phyloP scores from a whole-genome alignment of 1,140 invertebrate genomes.

The Magallana gigas region DNA sequence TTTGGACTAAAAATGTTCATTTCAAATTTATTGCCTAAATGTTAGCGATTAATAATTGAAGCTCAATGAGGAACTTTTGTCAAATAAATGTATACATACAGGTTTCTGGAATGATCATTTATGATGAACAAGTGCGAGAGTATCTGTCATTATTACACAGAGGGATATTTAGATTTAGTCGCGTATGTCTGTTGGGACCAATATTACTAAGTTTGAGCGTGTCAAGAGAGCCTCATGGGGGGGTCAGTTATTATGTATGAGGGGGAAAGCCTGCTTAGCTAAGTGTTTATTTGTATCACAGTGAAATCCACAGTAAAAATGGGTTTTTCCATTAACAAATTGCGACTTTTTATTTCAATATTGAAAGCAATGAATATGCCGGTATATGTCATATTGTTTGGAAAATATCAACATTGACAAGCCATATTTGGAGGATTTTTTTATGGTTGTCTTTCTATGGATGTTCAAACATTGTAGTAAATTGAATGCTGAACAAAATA shows the following conservation, averaged over 20 bases:
- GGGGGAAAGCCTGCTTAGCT: too few relatives aligned
- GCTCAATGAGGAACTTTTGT: neutral
- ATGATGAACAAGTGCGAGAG: neutral
- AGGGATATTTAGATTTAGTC: neutral
- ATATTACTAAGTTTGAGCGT: neutral
- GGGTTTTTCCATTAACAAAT: too few relatives aligned
- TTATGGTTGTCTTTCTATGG: neutral
- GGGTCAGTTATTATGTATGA: constrained; percentile 9
- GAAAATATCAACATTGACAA: neutral
- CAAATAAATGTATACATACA: too few relatives aligned
- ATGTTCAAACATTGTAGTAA: neutral
- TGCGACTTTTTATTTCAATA: too few relatives aligned
- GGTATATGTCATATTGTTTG: too few relatives aligned
- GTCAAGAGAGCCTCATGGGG: neutral
- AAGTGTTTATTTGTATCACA: too few relatives aligned
- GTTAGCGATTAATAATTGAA: neutral
- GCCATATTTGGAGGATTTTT: neutral
- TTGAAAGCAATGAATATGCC: too few relatives aligned
- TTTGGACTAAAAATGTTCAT: constrained; percentile 3
- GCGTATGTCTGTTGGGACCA: neutral
- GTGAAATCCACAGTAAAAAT: too few relatives aligned
- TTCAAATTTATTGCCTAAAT: constrained; percentile 28
- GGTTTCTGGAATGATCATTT: too few relatives aligned
- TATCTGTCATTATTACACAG: neutral
- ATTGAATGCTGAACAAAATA: too few relatives aligned